Evolutionary conservation across 2,113 vertebrate species (phyloP), one percentile per base, ranked within the genome.

Genomic region (Protobothrops flavoviridis): DNA sequence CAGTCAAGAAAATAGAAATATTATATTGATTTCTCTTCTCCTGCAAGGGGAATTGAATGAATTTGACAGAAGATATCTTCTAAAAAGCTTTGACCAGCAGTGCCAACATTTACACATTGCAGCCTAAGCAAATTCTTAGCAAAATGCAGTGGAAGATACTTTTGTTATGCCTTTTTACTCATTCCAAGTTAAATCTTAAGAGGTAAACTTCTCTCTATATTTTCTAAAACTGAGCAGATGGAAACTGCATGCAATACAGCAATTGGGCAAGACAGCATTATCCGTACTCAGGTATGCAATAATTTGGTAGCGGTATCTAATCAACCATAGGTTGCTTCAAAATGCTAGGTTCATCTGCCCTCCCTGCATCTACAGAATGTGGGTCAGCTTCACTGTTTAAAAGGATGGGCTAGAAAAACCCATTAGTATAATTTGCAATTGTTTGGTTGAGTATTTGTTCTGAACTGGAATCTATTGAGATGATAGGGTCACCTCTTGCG

Each of bases 11-110:
- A 56, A 89, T 59, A 56, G 23, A 61, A 10, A 55, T 59, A 55
- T 23, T 93, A 92, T 87, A 88, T 85, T 90, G 64, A 89, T 3
- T 89, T n/a, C 92, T 94, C 10, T 3, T 93, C 50, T 50, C 61
- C 3, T 55, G 33, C 3, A 92, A 39, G 3, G 90, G 8, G 57
- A 87, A 48, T 94, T 69, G 93, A 93, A 88, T 85, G 57, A 90
- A 87, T 43, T 21, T 88, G 59, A 86, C 88, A 93, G 90, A 90
- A 23, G 17, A 86, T 55, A 89, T 23, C 45, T 48, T 39, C 3
- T 87, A 26, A 89, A 61, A 43, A 33, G 6, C 45, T 50, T 89
- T 93, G 88, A 91, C 90, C 21, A 85, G 29, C 33, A 81, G 3
- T 39, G 48, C 74, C 89, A 89, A 94, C 23, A 45, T 45, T 61